phyloP scores from a whole-genome alignment of 2,888 invertebrate species.

The Nineta flava region DNA sequence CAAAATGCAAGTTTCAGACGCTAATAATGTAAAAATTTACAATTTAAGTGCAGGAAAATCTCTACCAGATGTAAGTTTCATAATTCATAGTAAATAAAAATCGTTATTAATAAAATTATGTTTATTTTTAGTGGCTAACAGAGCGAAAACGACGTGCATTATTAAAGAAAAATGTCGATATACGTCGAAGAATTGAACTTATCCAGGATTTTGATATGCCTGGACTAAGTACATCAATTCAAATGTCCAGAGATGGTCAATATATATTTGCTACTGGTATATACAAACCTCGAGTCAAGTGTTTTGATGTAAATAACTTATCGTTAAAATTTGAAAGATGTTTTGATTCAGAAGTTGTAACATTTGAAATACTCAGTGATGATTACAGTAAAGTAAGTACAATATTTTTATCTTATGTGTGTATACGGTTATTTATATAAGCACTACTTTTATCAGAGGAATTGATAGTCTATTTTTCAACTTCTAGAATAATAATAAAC shows the following conservation, averaged over 20 bases:
- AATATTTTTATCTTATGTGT: slow-evolving; percentile 1
- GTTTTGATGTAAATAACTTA: slow-evolving; percentile 90
- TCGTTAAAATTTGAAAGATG: slow-evolving; percentile 97
- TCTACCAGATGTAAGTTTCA: slow-evolving; percentile 79
- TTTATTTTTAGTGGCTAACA: slow-evolving; percentile 52
- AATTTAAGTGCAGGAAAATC: slow-evolving; percentile 95
- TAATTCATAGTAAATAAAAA: not conserved
- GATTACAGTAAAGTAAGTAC: slow-evolving; percentile 80
- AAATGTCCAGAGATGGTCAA: slow-evolving; percentile 79
- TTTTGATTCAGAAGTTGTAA: slow-evolving; percentile 91
- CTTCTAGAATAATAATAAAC: no score
- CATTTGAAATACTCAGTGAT: slow-evolving; percentile 82
- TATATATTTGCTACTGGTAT: slow-evolving; percentile 85
- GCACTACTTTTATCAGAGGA: no score
- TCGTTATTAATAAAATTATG: not conserved
- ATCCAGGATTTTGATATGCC: slow-evolving; percentile 99
- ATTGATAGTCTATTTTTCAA: no score
- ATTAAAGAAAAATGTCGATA: slow-evolving; percentile 77
- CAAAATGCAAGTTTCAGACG: slow-evolving; percentile 80
- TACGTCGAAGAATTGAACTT: slow-evolving; percentile 80
- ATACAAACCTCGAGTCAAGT: slow-evolving; percentile 91
- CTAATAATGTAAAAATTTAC: slow-evolving; percentile 94
- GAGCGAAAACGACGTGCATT: slow-evolving; percentile 68
- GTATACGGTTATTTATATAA: no score
- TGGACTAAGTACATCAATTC: slow-evolving; percentile 69